A percentile compares a stretch with the other conserved stretches of the same genome.
These are phyloP conservation scores for Fundulus diaphanus DNA, from an alignment of 2,797 vertebrate genomes.

Conservation along the genomic window DNA sequence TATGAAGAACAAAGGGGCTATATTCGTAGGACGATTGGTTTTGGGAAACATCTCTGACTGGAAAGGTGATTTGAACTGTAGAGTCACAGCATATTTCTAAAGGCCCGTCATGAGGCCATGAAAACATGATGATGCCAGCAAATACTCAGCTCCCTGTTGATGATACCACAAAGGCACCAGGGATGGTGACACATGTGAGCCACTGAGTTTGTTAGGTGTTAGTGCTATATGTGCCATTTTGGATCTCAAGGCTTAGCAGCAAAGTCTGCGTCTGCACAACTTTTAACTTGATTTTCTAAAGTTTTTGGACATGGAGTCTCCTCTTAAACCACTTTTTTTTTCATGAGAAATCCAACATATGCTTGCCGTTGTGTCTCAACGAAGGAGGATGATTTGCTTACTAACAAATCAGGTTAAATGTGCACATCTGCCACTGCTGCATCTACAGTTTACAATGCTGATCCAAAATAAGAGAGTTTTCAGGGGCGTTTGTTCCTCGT, in stretches of 20 bases:
- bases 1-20: slow-evolving; percentile 31
- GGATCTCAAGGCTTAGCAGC: neutral
- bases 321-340: neutral
- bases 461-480: neutral
- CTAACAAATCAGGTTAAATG: slow-evolving; percentile 4
- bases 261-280: slow-evolving; percentile 10
- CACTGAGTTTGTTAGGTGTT: slow-evolving; percentile 16
- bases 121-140: slow-evolving; percentile 1
- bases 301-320: neutral
- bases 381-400: slow-evolving; percentile 22
- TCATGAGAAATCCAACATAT: neutral
- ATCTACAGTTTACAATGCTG: slow-evolving; percentile 36
- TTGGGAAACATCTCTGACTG: slow-evolving; percentile 48
- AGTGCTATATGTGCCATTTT: slow-evolving; percentile 7
- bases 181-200: slow-evolving; percentile 21
- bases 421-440: slow-evolving; percentile 12
- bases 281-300: slow-evolving; percentile 8
- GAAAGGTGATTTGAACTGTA: slow-evolving; percentile 16
- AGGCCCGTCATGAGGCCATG: slow-evolving; percentile 24
- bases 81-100: slow-evolving; percentile 11
- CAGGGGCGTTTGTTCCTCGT: neutral
- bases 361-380: neutral
- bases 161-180: neutral
- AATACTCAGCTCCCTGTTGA: slow-evolving; percentile 1
- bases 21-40: slow-evolving; percentile 1